Evolutionary conservation across 2,113 vertebrate species (phyloP), one percentile per base, ranked within the genome.

Genomic region (Ammodytes dubius): DNA sequence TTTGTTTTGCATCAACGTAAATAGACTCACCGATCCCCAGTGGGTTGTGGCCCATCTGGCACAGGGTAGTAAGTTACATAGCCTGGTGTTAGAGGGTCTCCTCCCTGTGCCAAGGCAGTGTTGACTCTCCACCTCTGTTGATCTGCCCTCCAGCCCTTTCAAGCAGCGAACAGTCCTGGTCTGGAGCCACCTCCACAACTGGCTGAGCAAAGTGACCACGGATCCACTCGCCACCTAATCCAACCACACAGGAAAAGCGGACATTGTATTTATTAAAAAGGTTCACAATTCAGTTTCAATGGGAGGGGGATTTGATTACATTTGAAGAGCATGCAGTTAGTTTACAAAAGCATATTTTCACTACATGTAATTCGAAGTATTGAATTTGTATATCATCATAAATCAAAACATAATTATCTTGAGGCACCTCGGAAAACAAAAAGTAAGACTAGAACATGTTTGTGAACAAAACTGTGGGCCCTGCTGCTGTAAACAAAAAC

Each of bases 141-240:
- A 87, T 90, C 93, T 2, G 73, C 95, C 82, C 57, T 96, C 71
- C 0, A 94, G 76, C 13, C 93, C 88, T 73, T 92, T 95, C 84
- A 96, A 92, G 85, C 98, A 99, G 0, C 94, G 96, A 65, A 99
- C 96, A 7, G 91, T 89, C 64, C 98, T 96, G 0, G 72, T 95
- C 94, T 98, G 98, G 95, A 74, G 0, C 98, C 98, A 43, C 96
- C 96, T 1, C 97, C 97, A 0, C 98, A 99, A 79, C 91, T 96
- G 81, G 77, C 95, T 0, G 97, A 96, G 75, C 98, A 99, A 4
- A 93, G 56, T 1, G 96, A 97, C 98, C 98, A 99, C 0, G 96
- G 94, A 0, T 96, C 97, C 13, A 95, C 95, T 90, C 94, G 96
- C 98, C 97, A 99, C 19, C 97, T 98, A 78, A 79, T 45, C 15